These are phyloP conservation scores for Argya squamiceps DNA, from an alignment of 2,797 vertebrate species.

Conservation along the genomic window DNA sequence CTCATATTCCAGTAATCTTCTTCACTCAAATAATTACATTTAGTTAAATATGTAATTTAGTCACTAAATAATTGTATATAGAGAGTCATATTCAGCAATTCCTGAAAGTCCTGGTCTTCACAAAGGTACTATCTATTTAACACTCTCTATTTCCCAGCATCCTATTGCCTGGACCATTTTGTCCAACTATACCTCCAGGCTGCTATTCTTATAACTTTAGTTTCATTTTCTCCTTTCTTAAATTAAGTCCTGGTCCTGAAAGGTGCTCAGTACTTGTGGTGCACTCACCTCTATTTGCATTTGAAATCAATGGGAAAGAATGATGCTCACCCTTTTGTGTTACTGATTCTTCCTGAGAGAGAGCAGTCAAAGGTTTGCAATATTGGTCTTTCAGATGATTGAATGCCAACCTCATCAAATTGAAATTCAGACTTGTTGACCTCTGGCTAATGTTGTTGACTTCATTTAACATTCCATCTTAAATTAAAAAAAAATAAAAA, in stretches of 20 bases:
- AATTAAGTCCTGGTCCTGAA: not conserved
- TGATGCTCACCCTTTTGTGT: not conserved
- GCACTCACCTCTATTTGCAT: not conserved
- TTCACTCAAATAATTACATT: not conserved
- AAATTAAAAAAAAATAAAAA: not conserved
- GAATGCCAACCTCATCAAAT: not conserved
- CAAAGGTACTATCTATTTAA: not conserved
- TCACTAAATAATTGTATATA: not conserved
- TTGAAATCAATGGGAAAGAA: conserved; percentile 3
- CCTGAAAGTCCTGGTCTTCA: not conserved
- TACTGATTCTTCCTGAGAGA: not conserved
- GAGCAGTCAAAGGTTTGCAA: not conserved
- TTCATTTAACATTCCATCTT: not conserved
- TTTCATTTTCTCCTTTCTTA: not conserved
- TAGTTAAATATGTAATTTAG: not conserved
- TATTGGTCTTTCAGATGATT: conserved; percentile 18
- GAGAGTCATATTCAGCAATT: not conserved
- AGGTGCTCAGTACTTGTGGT: not conserved
- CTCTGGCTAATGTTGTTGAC: not conserved
- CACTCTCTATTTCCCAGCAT: not conserved
- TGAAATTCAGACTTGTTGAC: conserved; percentile 19
- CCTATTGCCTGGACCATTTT: not conserved
- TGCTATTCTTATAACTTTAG: not conserved
- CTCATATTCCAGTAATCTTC: not conserved
- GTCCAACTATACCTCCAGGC: not conserved